Percentiles rank a stretch among this genome's conserved stretches.
Conservation (phyloP, 2,888 invertebrate species). For the Anthophora plumipes region DNA sequence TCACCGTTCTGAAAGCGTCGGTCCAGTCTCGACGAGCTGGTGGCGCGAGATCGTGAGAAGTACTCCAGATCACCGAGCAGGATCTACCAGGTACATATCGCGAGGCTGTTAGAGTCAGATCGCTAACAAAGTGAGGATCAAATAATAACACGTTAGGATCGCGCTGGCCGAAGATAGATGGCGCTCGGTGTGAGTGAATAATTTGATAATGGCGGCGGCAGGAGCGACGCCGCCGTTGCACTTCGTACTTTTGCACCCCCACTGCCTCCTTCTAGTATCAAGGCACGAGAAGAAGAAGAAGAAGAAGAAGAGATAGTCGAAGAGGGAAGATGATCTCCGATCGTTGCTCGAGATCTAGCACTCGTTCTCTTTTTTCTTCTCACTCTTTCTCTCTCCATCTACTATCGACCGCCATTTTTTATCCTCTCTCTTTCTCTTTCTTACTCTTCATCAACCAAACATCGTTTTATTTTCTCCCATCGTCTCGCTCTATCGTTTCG, state of each 20-base stretch:
- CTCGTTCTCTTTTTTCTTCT: slow-evolving; percentile 51
- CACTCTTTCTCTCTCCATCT: slow-evolving; percentile 11
- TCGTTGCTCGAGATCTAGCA: slow-evolving; percentile 79
- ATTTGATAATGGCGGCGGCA: slow-evolving; percentile 82
- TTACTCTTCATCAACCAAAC: neutral
- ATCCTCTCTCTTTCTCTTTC: slow-evolving; percentile 23
- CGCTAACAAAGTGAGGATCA: slow-evolving; percentile 84
- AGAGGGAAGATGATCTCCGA: slow-evolving; percentile 76
- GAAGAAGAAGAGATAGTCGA: slow-evolving; percentile 61
- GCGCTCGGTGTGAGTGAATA: slow-evolving; percentile 83
- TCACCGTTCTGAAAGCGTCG: slow-evolving; percentile 32
- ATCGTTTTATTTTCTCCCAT: slow-evolving; percentile 56
- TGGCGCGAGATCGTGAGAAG: slow-evolving; percentile 77
- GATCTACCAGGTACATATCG: slow-evolving; percentile 76
- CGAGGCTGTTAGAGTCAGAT: slow-evolving; percentile 78
- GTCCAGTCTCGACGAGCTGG: slow-evolving; percentile 30
- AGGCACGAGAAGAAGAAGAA: slow-evolving; percentile 60
- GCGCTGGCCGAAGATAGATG: slow-evolving; percentile 81
- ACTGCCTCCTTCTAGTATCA: slow-evolving; percentile 58
- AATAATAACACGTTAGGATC: slow-evolving; percentile 84
- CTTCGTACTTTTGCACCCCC: slow-evolving; percentile 68
- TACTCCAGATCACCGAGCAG: slow-evolving; percentile 79
- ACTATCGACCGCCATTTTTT: neutral
- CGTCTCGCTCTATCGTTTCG: slow-evolving; percentile 29
- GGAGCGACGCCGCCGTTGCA: slow-evolving; percentile 62